These are phyloP conservation scores for Agapostemon virescens DNA, from an alignment of 2,888 invertebrate species.

Conservation along the genomic window DNA sequence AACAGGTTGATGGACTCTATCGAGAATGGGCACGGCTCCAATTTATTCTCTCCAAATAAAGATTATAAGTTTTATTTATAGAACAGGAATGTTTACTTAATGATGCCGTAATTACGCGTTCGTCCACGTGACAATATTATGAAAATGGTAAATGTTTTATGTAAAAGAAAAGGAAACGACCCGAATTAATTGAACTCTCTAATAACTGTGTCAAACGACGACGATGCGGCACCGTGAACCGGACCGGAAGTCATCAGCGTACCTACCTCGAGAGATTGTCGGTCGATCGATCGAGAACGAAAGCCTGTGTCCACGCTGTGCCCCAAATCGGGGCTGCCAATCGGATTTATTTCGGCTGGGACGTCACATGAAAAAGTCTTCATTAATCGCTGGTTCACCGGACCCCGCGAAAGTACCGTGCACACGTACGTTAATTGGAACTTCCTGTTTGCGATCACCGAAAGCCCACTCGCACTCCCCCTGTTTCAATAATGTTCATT, in stretches of 20 bases:
- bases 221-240: neutral
- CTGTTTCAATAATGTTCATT: conserved; percentile 11
- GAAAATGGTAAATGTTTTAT: no score
- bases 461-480: neutral
- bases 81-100: no score
- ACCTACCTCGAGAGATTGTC: conserved; percentile 1
- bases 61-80: no score
- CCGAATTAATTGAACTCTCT: neutral
- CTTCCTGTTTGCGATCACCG: conserved; percentile 3
- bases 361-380: conserved; percentile 6
- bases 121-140: no score
- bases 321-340: neutral
- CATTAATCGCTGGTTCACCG: neutral
- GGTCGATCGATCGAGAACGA: conserved; percentile 11
- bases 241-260: conserved; percentile 5
- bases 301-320: neutral
- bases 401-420: neutral
- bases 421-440: conserved; percentile 6
- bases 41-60: no score
- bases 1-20: no score
- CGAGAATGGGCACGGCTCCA: no score
- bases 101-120: no score
- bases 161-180: neutral
- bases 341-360: neutral
- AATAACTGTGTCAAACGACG: neutral